Base-by-base conservation (phyloP, 30 jellyfish, hydroid and myxozoan genomes). In the Mastigias papua region DNA sequence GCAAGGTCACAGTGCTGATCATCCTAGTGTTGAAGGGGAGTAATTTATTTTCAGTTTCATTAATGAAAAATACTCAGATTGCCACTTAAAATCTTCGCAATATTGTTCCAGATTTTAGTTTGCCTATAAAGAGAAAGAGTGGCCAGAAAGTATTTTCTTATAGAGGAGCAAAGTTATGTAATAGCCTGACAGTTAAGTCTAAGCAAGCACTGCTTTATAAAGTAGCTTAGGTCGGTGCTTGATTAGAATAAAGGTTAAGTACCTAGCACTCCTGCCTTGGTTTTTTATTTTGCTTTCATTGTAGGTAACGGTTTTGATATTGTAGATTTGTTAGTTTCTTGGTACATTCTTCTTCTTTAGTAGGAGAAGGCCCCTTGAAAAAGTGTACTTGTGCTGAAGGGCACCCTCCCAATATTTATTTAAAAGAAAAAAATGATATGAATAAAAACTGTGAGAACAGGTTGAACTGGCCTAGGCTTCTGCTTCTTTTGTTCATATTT, bases 1-100 rank as follows among this genome's bases (percentile, higher is more conserved):
- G 64, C 23, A 60, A 42, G 67, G 58, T 32, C 33, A 68, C 33
- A 60, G 66, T 34, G 80, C 80, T 78, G 48, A 30, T 58, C 89
- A 4, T 42, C 54, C 54, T 48, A 58, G 67, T 19, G 27, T 3
- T 54, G 67, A 54, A 2, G 67, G 27, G 2, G 67, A 54, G 67
- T 54, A 19, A 54, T 11, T 21, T 2, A 54, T 54, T 54, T 54
- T 6, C 27, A 11, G 67, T 3, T 54, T 54, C 27, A 3, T 54
- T 54, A 16, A 11, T 54, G 67, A 54, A 5, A 2, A 21, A 54
- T 21, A 54, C 9, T 5, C 67, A 6, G 27, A 54, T 11, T 21
- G 23, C 27, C 27, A 54, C 23, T 3, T 21, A 21, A 5, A 54
- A 54, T 11, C 20, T 54, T 54, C 67, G 27, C 7, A 11, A 11